Evolutionary conservation across 2,113 vertebrate species (phyloP).

Genomic region (Gymnocephalus cernua): DNA sequence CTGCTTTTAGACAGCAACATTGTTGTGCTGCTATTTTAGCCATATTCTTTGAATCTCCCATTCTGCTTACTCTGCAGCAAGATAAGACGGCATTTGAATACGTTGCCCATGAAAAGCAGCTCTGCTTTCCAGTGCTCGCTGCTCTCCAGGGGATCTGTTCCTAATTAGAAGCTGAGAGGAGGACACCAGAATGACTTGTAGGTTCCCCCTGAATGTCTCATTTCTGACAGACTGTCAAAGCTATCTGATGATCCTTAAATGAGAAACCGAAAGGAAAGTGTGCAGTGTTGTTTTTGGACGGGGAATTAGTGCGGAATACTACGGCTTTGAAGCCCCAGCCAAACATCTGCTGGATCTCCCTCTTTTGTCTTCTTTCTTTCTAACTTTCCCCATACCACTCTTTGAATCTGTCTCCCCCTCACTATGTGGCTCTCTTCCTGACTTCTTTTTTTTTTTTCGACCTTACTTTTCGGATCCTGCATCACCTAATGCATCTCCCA

Average conservation of each 20-base stretch:
- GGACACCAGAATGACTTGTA: constrained; percentile 27
- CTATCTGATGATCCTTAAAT: constrained; percentile 4
- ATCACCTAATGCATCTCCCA: constrained; percentile 3
- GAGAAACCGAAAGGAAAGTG: constrained; percentile 55
- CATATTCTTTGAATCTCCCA: constrained; percentile 21
- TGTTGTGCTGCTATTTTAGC: constrained; percentile 52
- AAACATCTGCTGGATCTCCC: constrained; percentile 84
- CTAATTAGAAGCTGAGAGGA: constrained; percentile 49
- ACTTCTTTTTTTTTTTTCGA: constrained; percentile 6
- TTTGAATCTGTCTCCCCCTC: constrained; percentile 18
- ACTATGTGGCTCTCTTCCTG: constrained; percentile 1
- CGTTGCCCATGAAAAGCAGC: constrained; percentile 17
- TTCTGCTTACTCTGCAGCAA: constrained; percentile 59
- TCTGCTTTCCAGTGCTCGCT: constrained; percentile 19
- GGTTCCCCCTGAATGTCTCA: not conserved
- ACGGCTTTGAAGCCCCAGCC: constrained; percentile 84
- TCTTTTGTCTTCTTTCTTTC: constrained; percentile 33
- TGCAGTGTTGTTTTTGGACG: constrained; percentile 43
- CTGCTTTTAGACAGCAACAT: constrained; percentile 23
- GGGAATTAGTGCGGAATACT: constrained; percentile 67
- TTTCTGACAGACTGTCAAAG: constrained; percentile 28
- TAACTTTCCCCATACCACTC: not conserved
- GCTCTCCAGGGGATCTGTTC: constrained; percentile 52
- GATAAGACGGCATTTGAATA: constrained; percentile 38
- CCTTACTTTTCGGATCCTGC: not conserved